Conservation (phyloP, 2,113 vertebrate genomes). For the Xiphophorus maculatus region DNA sequence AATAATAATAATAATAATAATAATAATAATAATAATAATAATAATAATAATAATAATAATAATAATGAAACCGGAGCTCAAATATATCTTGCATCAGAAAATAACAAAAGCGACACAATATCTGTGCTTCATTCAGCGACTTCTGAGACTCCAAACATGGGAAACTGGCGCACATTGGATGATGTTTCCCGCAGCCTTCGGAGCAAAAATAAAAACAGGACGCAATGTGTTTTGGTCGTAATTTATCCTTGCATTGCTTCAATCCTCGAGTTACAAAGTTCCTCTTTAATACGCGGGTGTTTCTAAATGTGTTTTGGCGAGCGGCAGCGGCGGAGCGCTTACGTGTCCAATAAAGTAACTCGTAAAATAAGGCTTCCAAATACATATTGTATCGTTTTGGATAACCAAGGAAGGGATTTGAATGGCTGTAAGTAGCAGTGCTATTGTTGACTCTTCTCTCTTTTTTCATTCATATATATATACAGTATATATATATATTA, state of each 20-base stretch:
- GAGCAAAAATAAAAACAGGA: not conserved
- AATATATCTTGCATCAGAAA: not conserved
- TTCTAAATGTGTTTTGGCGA: conserved; percentile 61
- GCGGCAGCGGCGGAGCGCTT: conserved; percentile 62
- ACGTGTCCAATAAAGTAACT: conserved; percentile 75
- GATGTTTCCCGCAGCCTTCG: not conserved
- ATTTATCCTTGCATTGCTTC: conserved; percentile 14
- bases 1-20: not conserved
- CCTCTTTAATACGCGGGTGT: conserved; percentile 34
- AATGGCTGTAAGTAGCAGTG: conserved; percentile 18
- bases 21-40: no score
- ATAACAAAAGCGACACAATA: not conserved
- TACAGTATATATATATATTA: not conserved
- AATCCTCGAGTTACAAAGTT: conserved; percentile 20
- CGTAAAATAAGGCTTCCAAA: conserved; percentile 71
- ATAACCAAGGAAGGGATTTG: conserved; percentile 22
- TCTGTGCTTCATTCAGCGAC: not conserved
- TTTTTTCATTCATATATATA: conserved; percentile 12
- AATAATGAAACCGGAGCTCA: not conserved
- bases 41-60: not conserved
- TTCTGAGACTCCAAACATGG: not conserved
- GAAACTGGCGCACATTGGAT: not conserved
- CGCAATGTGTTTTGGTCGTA: not conserved
- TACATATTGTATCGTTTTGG: conserved; percentile 58
- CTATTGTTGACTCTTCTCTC: not conserved